Evolutionary conservation across 2,797 vertebrate genomes (phyloP), one percentile per base, ranked within the genome.

Genomic region (Channa striata): DNA sequence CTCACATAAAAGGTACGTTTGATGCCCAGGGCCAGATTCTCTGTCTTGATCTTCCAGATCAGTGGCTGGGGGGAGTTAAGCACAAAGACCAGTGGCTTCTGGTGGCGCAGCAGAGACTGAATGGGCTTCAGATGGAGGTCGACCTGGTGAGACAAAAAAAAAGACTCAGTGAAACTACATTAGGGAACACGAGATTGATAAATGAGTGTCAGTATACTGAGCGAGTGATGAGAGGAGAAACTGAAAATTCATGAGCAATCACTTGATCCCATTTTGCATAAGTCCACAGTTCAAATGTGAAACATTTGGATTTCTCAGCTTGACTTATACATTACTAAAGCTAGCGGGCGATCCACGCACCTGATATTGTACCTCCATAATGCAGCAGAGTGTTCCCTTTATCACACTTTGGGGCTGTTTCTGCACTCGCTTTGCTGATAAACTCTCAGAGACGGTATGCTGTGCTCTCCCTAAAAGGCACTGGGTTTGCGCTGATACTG

Each of bases 11-110:
- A 99, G 92, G 91, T 92, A 87, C 94, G 95, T 74, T 72, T 86
- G 82, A 98, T 76, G 72, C 91, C 94, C 49, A 56, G 76, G 62
- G 94, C 95, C 81, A 99, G 93, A 74, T 96, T 96, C 87, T 97
- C 96, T 6, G 94, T 93, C 92, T 95, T 96, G 78, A 99, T 87
- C 85, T 93, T 95, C 98, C 98, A 99, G 68, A 93, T 81, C 80
- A 99, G 75, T 0, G 96, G 94, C 74, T 93, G 91, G 2, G 95
- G 96, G 63, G 97, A 97, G 92, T 95, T 98, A 63, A 99, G 95
- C 85, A 99, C 90, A 64, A 99, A 97, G 79, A 96, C 96, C 63
- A 99, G 86, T 10, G 97, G 95, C 86, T 97, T 99, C 67, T 95
- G 93, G 88, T 99, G 98, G 83, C 94, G 89, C 69, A 93, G 86